phyloP scores from a whole-genome alignment of 2,888 invertebrate genomes.

The Helicoverpa assulta region DNA sequence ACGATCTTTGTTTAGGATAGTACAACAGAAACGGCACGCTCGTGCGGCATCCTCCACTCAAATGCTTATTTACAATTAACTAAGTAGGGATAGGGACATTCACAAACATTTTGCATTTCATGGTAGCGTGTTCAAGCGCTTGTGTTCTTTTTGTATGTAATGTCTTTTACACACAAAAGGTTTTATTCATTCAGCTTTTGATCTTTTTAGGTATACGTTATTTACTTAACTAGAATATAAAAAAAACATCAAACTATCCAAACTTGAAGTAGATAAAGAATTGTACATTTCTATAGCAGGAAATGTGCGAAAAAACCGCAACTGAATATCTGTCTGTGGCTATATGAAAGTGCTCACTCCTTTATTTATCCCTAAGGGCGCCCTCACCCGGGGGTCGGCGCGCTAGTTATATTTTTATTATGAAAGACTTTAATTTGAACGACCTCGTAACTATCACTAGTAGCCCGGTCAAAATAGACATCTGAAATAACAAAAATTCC shows the following conservation, averaged over 20 bases:
- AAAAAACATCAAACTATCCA: too few species aligned
- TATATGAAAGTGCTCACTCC: neutral
- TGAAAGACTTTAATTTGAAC: slow-evolving; percentile 25
- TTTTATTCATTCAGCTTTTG: neutral
- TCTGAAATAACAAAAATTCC: too few species aligned
- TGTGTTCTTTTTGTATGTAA: slow-evolving; percentile 19
- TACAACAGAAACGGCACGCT: slow-evolving; percentile 65
- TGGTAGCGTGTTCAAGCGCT: slow-evolving; percentile 4
- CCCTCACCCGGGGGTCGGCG: neutral
- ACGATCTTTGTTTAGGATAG: slow-evolving; percentile 81
- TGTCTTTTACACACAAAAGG: neutral
- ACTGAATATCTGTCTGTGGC: neutral
- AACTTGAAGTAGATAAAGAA: too few species aligned
- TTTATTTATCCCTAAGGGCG: slow-evolving; percentile 3
- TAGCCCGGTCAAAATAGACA: too few species aligned
- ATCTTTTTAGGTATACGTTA: too few species aligned
- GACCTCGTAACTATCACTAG: slow-evolving; percentile 8
- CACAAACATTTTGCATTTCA: slow-evolving; percentile 33
- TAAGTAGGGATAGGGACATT: slow-evolving; percentile 27
- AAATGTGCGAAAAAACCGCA: too few species aligned
- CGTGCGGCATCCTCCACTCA: slow-evolving; percentile 54
- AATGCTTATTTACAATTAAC: slow-evolving; percentile 59
- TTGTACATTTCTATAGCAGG: too few species aligned
- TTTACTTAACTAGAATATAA: too few species aligned
- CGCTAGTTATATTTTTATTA: slow-evolving; percentile 3